phyloP scores from a whole-genome alignment of 2,888 invertebrate species.

The Torymus aiolomorphi region DNA sequence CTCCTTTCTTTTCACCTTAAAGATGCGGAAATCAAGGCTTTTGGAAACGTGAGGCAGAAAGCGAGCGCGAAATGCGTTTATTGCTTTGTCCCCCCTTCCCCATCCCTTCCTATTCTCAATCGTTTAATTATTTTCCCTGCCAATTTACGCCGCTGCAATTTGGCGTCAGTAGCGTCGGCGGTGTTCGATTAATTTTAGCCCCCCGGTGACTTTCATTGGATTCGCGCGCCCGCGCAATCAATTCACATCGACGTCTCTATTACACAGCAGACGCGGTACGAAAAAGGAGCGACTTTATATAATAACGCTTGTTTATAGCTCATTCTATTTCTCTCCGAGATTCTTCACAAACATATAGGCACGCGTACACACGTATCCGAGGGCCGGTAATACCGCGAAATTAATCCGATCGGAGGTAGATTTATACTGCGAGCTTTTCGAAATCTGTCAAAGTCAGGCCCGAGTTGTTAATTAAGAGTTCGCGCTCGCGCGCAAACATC shows the following conservation, averaged over 20 bases:
- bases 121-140: conserved; percentile 60
- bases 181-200: conserved; percentile 56
- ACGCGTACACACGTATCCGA: too few relatives aligned
- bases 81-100: too few relatives aligned
- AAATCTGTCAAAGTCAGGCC: too few relatives aligned
- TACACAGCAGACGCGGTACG: not conserved
- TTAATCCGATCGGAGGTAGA: conserved; percentile 6
- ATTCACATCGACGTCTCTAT: not conserved
- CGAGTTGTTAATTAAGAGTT: too few relatives aligned
- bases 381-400: not conserved
- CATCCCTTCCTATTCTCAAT: too few relatives aligned
- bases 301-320: conserved; percentile 6
- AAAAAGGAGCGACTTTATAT: conserved; percentile 4
- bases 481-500: too few relatives aligned
- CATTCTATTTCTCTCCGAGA: too few relatives aligned
- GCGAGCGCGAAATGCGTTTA: too few relatives aligned
- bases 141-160: conserved; percentile 7
- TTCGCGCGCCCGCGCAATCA: conserved; percentile 42
- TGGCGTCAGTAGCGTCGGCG: not conserved
- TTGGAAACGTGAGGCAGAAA: too few relatives aligned
- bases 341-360: too few relatives aligned
- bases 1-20: not conserved
- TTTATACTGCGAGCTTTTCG: not conserved
- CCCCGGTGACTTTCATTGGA: conserved; percentile 45
- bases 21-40: too few relatives aligned